These are phyloP conservation scores for Galerucella nymphaeae DNA, from an alignment of 2,888 invertebrate genomes.

Conservation along the genomic window DNA sequence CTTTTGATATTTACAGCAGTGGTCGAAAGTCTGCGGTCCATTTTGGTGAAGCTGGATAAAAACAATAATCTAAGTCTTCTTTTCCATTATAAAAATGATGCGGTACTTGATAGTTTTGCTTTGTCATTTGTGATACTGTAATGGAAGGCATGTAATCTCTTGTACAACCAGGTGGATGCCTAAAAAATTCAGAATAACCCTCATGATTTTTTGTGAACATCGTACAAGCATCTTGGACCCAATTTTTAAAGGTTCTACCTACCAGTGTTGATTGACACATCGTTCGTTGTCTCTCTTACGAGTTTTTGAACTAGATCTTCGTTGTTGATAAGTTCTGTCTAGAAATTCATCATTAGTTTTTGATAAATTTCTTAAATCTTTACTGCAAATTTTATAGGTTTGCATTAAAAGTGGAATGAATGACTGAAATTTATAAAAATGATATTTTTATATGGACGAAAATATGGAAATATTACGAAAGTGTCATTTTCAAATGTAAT, in stretches of 20 bases:
- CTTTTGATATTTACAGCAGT: neutral
- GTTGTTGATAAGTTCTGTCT: neutral
- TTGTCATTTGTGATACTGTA: neutral
- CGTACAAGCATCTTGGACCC: too few relatives aligned
- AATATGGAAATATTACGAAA: neutral
- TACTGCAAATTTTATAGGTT: slow-evolving; percentile 9
- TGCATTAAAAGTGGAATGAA: neutral
- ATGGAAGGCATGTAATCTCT: neutral
- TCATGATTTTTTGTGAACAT: too few relatives aligned
- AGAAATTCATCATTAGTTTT: neutral
- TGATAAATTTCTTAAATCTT: neutral
- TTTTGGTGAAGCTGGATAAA: neutral
- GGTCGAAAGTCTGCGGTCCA: neutral
- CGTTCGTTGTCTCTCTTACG: neutral
- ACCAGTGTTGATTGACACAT: neutral
- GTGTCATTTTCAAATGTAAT: slow-evolving; percentile 1
- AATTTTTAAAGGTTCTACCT: neutral
- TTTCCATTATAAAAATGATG: neutral
- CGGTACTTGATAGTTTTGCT: neutral
- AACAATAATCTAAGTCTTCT: neutral
- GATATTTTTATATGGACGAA: neutral
- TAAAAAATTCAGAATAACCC: neutral
- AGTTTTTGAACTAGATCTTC: neutral
- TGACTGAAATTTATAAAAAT: slow-evolving; percentile 1
- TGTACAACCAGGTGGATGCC: neutral